A percentile compares a stretch with the other conserved stretches of the same genome.
Conservation (phyloP, 2,888 invertebrate species). For the Furcula furcula region DNA sequence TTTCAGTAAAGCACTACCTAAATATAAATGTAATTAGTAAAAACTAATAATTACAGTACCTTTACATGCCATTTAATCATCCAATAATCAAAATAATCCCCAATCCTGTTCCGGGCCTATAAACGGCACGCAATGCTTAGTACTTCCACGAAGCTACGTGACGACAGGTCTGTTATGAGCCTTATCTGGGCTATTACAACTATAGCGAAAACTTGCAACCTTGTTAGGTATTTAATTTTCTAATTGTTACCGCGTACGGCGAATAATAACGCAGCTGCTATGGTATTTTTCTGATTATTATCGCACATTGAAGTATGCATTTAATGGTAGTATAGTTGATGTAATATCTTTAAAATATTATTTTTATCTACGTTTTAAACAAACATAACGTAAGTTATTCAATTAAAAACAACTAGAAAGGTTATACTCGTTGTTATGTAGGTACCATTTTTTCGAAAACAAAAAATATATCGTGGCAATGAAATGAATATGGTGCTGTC, state of each 20-base stretch:
- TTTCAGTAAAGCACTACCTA: too few species aligned
- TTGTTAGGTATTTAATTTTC: slow-evolving; percentile 42
- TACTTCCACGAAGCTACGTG: slow-evolving; percentile 15
- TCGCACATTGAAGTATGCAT: slow-evolving; percentile 27
- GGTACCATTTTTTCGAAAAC: too few species aligned
- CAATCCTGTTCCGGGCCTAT: slow-evolving; percentile 17
- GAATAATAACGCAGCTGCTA: slow-evolving; percentile 24
- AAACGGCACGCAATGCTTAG: slow-evolving; percentile 23
- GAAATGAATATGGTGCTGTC: too few species aligned
- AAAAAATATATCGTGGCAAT: too few species aligned
- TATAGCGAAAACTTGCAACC: slow-evolving; percentile 20
- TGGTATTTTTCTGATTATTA: slow-evolving; percentile 45
- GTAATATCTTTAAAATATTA: slow-evolving; percentile 27
- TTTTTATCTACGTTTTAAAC: not conserved
- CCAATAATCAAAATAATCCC: not conserved
- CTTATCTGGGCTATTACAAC: slow-evolving; percentile 20
- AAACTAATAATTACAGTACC: not conserved
- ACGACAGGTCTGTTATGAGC: slow-evolving; percentile 16
- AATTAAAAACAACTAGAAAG: too few species aligned
- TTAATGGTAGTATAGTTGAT: slow-evolving; percentile 26
- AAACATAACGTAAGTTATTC: too few species aligned
- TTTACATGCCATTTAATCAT: not conserved
- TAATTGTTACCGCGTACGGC: slow-evolving; percentile 37
- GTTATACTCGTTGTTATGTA: too few species aligned
- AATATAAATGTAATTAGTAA: too few species aligned